These are phyloP conservation scores for Myiopsitta monachus DNA, from an alignment of 2,113 vertebrate species.

Conservation along the genomic window DNA sequence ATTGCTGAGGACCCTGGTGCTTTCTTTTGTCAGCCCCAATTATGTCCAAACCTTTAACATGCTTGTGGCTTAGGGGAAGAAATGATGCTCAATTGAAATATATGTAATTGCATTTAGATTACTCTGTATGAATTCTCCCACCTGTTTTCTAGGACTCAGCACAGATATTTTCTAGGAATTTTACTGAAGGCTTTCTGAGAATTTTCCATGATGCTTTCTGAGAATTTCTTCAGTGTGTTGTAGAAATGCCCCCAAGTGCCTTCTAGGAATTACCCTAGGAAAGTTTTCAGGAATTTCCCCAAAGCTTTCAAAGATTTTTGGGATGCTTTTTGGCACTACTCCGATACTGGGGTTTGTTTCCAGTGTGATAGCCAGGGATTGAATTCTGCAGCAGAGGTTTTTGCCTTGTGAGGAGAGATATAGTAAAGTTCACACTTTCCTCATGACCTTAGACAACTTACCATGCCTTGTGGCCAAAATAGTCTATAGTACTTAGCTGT, in stretches of 20 bases:
- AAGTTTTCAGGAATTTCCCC: neutral
- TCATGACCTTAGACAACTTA: neutral
- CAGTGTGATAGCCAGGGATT: neutral
- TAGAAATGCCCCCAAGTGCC: neutral
- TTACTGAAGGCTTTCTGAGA: neutral
- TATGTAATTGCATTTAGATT: neutral
- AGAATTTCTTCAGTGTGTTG: neutral
- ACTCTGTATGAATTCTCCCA: neutral
- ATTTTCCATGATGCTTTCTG: neutral
- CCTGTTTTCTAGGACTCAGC: neutral
- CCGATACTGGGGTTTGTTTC: neutral
- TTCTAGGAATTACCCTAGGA: neutral
- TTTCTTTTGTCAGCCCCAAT: neutral
- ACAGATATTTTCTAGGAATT: neutral
- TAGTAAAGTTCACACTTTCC: neutral
- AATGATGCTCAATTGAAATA: neutral
- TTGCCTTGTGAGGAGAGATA: neutral
- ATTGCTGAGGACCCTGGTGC: neutral
- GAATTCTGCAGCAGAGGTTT: neutral
- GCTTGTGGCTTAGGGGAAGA: neutral
- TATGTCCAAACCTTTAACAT: neutral
- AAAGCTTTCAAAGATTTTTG: neutral
- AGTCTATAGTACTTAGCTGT: neutral
- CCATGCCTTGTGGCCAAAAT: neutral
- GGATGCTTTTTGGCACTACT: neutral